These are phyloP conservation scores for Cheilosia grossa DNA, from an alignment of 2,888 invertebrate genomes.

Conservation along the genomic window DNA sequence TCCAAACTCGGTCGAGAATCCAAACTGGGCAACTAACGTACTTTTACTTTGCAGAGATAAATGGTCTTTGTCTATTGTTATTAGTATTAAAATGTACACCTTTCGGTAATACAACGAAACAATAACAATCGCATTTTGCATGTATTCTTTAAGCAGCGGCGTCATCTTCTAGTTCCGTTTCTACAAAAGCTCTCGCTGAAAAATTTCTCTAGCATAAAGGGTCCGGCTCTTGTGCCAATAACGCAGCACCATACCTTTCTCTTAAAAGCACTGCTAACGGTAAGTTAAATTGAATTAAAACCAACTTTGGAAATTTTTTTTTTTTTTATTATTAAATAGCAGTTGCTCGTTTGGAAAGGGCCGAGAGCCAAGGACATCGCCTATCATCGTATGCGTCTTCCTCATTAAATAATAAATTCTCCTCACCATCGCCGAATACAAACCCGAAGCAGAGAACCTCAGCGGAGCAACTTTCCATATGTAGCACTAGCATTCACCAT, in stretches of 20 bases:
- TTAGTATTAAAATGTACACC: not conserved
- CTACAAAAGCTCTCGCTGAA: constrained; percentile 81
- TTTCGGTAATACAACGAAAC: not conserved
- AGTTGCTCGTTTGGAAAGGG: constrained; percentile 74
- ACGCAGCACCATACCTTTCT: constrained; percentile 76
- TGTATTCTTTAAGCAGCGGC: constrained; percentile 77
- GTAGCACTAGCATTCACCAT: constrained; percentile 72
- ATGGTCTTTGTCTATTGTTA: no score
- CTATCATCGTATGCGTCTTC: constrained; percentile 76
- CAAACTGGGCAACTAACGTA: no score
- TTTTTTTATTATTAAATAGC: constrained; percentile 5
- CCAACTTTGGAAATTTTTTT: no score
- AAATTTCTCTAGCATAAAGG: constrained; percentile 83
- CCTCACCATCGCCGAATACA: constrained; percentile 66
- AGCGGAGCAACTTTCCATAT: constrained; percentile 70
- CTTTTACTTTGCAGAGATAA: no score
- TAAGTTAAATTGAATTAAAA: constrained; percentile 17
- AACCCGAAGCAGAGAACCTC: constrained; percentile 69
- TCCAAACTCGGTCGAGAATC: no score
- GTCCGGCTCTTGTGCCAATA: constrained; percentile 83
- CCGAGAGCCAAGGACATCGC: constrained; percentile 77
- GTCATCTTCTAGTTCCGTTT: constrained; percentile 86
- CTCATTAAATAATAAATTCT: constrained; percentile 73
- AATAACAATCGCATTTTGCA: not conserved
- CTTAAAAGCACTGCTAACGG: constrained; percentile 75